Conservation (phyloP, 1,140 invertebrate genomes). For the Oryctes rhinoceros region DNA sequence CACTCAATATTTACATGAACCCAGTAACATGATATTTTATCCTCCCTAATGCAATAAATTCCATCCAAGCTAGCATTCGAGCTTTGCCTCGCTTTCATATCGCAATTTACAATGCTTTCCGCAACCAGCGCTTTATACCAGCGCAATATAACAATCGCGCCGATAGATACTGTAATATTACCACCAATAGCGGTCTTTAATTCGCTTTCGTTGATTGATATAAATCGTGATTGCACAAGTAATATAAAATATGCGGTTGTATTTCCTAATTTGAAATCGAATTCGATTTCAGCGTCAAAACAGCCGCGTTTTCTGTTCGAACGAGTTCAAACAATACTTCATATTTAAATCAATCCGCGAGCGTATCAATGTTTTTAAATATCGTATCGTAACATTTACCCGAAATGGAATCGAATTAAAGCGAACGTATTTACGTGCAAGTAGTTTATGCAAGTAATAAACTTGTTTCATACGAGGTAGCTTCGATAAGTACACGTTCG, state of each 20-base stretch:
- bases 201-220: not conserved
- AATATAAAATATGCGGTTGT: slow-evolving; percentile 11
- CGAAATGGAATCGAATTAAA: too few species aligned
- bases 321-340: not conserved
- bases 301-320: not conserved
- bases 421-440: too few species aligned
- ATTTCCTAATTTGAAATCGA: slow-evolving; percentile 18
- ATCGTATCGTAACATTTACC: too few species aligned
- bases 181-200: not conserved
- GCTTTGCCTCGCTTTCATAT: not conserved
- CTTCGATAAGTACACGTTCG: too few species aligned
- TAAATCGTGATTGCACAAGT: not conserved
- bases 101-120: not conserved
- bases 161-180: not conserved
- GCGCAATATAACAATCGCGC: not conserved
- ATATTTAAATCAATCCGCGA: not conserved
- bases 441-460: too few species aligned
- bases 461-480: too few species aligned
- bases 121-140: not conserved
- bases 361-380: not conserved
- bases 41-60: slow-evolving; percentile 1
- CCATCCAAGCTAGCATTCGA: not conserved
- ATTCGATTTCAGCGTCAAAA: not conserved
- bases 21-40: not conserved
- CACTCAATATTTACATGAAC: not conserved